Conservation (phyloP, 2,797 vertebrate species). For the Crenuchus spilurus region DNA sequence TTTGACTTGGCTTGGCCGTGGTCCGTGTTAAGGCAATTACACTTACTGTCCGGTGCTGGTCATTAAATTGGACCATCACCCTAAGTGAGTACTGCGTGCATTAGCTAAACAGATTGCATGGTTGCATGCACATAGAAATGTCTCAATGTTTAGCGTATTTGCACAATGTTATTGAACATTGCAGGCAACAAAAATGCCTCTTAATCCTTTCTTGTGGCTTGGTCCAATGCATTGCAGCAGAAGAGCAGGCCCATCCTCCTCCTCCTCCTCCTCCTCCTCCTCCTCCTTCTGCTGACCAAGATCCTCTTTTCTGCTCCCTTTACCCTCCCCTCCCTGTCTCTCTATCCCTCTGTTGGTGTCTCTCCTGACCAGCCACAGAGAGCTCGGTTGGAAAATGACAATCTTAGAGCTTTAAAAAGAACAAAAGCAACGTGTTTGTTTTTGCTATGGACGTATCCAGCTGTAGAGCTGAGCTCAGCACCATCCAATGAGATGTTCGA, state of each 20-base stretch:
- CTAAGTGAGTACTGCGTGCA: background rate
- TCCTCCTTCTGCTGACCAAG: constrained; percentile 29
- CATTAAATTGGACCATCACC: background rate
- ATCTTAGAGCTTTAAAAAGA: constrained; percentile 59
- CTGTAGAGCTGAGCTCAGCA: constrained; percentile 44
- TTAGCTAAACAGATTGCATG: background rate
- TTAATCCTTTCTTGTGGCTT: constrained; percentile 9
- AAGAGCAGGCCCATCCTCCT: constrained; percentile 1
- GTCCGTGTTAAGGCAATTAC: background rate
- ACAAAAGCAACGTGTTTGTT: constrained; percentile 51
- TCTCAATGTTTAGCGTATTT: background rate
- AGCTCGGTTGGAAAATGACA: constrained; percentile 65
- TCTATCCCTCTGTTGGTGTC: constrained; percentile 6
- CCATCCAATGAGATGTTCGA: constrained; percentile 80
- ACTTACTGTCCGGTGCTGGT: background rate
- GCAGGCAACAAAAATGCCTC: background rate
- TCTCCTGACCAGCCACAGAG: constrained; percentile 62
- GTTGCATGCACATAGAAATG: no score
- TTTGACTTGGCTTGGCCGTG: background rate
- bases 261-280: constrained; percentile 2
- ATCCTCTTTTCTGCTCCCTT: constrained; percentile 36
- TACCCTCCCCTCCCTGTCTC: constrained; percentile 18
- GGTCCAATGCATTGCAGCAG: background rate
- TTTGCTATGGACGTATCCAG: constrained; percentile 44
- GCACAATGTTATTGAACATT: background rate